A percentile compares a stretch with the other conserved stretches of the same genome.
Evolutionary conservation across 2,797 vertebrate genomes (phyloP).

Genomic region (Syngnathus rostellatus): DNA sequence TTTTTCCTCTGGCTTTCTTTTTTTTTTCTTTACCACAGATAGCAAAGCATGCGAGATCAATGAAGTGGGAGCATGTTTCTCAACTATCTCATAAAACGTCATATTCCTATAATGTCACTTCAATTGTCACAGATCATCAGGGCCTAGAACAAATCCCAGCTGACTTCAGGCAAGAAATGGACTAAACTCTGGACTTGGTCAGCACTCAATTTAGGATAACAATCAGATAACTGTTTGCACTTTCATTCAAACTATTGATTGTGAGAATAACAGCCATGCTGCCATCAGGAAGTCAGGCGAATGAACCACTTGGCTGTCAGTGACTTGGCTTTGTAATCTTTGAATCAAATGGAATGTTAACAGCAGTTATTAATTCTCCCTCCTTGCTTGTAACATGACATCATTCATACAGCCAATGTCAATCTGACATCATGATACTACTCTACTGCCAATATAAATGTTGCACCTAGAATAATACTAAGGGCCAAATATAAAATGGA

Average conservation of each 20-base stretch:
- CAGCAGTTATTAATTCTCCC: neutral
- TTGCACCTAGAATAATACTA: neutral
- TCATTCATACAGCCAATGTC: neutral
- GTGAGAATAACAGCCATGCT: neutral
- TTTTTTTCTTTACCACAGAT: neutral
- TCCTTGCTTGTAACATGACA: neutral
- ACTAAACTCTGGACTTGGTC: neutral
- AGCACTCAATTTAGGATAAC: neutral
- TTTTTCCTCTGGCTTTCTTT: neutral
- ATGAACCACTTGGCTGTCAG: neutral
- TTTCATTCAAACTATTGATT: neutral
- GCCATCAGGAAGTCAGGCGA: neutral
- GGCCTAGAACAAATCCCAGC: too few species aligned
- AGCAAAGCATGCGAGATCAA: neutral
- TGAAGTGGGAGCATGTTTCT: too few species aligned
- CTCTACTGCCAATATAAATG: neutral
- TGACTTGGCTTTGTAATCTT: neutral
- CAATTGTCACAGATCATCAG: too few species aligned
- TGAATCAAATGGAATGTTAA: neutral
- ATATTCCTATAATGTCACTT: too few species aligned
- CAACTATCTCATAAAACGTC: too few species aligned
- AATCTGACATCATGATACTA: neutral
- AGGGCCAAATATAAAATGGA: neutral
- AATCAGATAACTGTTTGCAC: neutral
- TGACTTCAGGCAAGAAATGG: too few species aligned